Evolutionary conservation across 2,888 invertebrate species (phyloP).

Genomic region (Orthosia gracilis): DNA sequence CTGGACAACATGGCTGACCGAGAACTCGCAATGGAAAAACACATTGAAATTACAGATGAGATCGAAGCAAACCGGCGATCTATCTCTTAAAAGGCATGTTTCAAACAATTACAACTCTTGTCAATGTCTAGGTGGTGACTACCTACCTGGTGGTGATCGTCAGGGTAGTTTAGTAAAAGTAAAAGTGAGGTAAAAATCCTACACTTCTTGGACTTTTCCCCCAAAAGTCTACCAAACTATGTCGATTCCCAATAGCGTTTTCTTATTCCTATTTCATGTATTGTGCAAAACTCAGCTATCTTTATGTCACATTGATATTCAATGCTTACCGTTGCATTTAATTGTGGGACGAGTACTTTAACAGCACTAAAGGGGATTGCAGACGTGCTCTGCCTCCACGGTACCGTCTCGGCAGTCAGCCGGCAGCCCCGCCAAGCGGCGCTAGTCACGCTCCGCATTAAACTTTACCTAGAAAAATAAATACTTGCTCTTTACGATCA

Average conservation of each 20-base stretch:
- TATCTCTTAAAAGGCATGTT: slow-evolving; percentile 7
- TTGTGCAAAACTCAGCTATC: slow-evolving; percentile 27
- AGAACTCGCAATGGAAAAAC: neutral
- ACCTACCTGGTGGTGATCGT: too few relatives aligned
- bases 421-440: slow-evolving; percentile 57
- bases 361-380: slow-evolving; percentile 71
- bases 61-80: neutral
- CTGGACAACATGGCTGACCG: neutral
- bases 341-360: slow-evolving; percentile 59
- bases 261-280: slow-evolving; percentile 13
- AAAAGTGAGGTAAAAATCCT: too few relatives aligned
- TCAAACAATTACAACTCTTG: slow-evolving; percentile 14
- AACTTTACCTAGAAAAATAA: slow-evolving; percentile 62
- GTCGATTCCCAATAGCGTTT: slow-evolving; percentile 16
- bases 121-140: neutral
- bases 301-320: slow-evolving; percentile 54
- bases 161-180: too few relatives aligned
- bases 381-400: slow-evolving; percentile 72
- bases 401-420: slow-evolving; percentile 58
- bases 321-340: slow-evolving; percentile 53
- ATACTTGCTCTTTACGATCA: slow-evolving; percentile 48
- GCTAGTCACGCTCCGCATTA: slow-evolving; percentile 69
- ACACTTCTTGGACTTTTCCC: too few relatives aligned
- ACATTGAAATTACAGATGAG: neutral
- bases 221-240: neutral